Conservation (phyloP, 2,113 vertebrate species). For the Rhabdomys dilectus region DNA sequence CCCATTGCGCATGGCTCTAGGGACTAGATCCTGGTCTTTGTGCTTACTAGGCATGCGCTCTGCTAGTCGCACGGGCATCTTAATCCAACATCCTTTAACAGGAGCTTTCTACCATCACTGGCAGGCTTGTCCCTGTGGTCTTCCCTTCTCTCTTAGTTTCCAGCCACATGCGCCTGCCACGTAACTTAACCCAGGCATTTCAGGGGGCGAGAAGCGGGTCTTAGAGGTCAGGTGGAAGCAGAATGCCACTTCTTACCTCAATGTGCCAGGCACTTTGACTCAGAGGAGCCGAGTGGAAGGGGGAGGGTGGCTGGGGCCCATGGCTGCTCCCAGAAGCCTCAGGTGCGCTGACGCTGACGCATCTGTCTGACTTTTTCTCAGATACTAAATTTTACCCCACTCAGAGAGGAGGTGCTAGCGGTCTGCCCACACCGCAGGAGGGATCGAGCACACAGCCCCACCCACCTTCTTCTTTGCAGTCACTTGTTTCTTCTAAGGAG, state of each 20-base stretch:
- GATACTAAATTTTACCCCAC: rapidly evolving
- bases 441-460: rapidly evolving
- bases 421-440: rapidly evolving
- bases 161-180: neutral
- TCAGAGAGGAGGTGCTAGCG: too few relatives aligned
- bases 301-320: neutral
- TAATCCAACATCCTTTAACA: neutral
- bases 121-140: neutral
- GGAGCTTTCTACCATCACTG: neutral
- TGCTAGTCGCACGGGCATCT: too few relatives aligned
- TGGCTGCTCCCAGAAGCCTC: neutral
- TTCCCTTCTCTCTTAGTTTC: neutral
- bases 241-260: neutral
- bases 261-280: neutral
- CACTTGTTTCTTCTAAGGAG: constrained; percentile 57
- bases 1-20: neutral
- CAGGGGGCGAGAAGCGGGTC: neutral
- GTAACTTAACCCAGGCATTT: neutral
- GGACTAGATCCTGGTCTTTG: neutral
- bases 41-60: neutral
- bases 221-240: neutral
- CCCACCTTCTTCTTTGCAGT: constrained; percentile 67
- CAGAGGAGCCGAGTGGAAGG: neutral
- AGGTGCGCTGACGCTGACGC: rapidly evolving
- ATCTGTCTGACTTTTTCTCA: neutral